These are phyloP conservation scores for Phyllotis vaccarum DNA, from an alignment of 2,797 vertebrate species.

Conservation along the genomic window DNA sequence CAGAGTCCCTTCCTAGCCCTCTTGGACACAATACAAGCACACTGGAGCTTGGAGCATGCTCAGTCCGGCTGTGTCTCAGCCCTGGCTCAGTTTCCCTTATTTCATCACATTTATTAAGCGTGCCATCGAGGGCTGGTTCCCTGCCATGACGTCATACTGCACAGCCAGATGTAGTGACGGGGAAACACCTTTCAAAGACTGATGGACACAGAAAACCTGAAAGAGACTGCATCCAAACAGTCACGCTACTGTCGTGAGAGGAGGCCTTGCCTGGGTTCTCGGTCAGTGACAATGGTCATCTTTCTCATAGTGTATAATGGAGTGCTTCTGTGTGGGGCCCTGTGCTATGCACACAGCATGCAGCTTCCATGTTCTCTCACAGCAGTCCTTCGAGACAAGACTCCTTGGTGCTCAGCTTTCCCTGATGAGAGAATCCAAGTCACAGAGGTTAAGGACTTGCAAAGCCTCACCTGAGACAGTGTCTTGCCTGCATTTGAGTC, in stretches of 20 bases:
- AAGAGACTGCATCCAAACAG: background rate
- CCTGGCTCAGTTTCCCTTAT: background rate
- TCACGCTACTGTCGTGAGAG: background rate
- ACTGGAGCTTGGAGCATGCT: background rate
- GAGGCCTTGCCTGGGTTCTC: background rate
- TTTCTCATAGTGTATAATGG: accelerated
- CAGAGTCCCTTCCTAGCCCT: background rate
- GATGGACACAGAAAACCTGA: background rate
- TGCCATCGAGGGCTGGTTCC: background rate
- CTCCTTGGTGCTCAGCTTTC: background rate
- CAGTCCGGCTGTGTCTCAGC: accelerated
- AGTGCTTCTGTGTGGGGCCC: no score
- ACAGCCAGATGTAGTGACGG: background rate
- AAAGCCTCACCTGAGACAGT: background rate
- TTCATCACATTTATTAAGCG: no score
- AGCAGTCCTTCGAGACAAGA: background rate
- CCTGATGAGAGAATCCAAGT: background rate
- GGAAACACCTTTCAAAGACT: background rate
- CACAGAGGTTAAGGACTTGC: background rate
- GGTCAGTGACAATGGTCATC: background rate
- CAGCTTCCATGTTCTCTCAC: accelerated
- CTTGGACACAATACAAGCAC: background rate
- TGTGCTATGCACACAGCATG: accelerated
- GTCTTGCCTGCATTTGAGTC: accelerated
- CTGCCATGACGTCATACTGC: no score